phyloP scores from a whole-genome alignment of 2,113 vertebrate species.

The Myotis brandtii region DNA sequence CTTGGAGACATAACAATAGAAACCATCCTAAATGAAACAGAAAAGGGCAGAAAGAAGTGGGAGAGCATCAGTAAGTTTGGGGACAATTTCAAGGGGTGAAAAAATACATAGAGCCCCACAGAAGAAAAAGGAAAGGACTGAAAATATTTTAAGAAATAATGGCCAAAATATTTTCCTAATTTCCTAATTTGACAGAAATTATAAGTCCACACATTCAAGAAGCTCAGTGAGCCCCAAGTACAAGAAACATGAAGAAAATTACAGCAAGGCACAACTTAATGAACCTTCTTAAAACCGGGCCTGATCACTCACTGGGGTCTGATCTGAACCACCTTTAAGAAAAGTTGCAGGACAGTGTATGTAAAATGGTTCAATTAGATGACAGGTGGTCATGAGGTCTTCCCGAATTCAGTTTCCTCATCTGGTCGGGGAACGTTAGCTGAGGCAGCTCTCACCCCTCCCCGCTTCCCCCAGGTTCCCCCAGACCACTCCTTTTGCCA shows the following conservation, averaged over 20 bases:
- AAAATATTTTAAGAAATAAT: constrained; percentile 28
- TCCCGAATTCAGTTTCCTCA: neutral
- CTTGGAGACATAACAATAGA: neutral
- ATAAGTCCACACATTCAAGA: neutral
- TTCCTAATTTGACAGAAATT: neutral
- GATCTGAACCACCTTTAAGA: neutral
- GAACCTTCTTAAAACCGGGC: neutral
- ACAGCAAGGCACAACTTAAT: neutral
- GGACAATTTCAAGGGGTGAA: neutral
- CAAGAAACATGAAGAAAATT: neutral
- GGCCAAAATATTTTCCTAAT: neutral
- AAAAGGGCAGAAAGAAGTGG: neutral
- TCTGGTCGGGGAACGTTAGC: neutral
- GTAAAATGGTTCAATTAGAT: neutral
- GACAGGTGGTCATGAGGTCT: neutral
- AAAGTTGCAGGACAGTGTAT: neutral
- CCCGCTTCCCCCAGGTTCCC: no score
- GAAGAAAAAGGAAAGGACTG: neutral
- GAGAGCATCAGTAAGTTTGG: neutral
- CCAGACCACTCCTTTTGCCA: neutral
- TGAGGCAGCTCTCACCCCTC: neutral
- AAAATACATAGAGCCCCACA: neutral
- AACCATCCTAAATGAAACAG: neutral
- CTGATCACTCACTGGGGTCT: neutral
- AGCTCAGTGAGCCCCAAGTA: neutral